Base-by-base conservation (phyloP, 1,140 invertebrate species). In the Brachionus paranguensis region DNA sequence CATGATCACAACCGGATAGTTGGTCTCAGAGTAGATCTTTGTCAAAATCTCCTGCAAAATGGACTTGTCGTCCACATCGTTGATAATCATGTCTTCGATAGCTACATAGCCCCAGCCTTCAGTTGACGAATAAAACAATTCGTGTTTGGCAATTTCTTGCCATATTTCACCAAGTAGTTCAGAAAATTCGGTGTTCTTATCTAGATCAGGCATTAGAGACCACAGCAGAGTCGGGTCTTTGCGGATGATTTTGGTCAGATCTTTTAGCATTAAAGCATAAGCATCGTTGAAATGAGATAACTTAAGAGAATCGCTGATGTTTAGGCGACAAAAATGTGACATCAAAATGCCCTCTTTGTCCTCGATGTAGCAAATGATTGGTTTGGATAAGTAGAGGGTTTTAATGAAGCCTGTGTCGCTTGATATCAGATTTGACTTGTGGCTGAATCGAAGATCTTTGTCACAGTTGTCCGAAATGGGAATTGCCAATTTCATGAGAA, bases 61-160 rank as follows among this genome's bases (percentile, higher is more conserved):
- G 3, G 64, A 60, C n/a, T 60, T 29, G 20, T 68, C 45, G 5
- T 83, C 64, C 11, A 83, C 60, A 55, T 83, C 60, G 47, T 83
- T 83, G 12, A 83, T 83, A 20, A 83, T 83, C 83, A 84, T 84
- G 43, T 84, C 83, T 33, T 84, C 83, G 14, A 84, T 76, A 10
- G 83, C 83, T 37, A 84, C 83, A 74, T 74, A 84, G 8, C 83
- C 83, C 83, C 83, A 84, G 10, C 83, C 83, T 74, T 84, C 83
- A 17, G 83, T 84, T 5, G 17, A 29, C 5, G 68, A 74, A 45
- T 74, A 84, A n/a, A 84, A 84, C 43, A 84, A n/a, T 29, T 84
- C 83, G 11, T 84, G 70, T 29, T 84, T 84, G 27, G 47, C 68
- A 41, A 84, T 70, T 41, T 84, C 81, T 70, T 68, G 60, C 81